These are phyloP conservation scores for Pagetopsis macropterus DNA, from an alignment of 2,797 vertebrate species.

Conservation along the genomic window DNA sequence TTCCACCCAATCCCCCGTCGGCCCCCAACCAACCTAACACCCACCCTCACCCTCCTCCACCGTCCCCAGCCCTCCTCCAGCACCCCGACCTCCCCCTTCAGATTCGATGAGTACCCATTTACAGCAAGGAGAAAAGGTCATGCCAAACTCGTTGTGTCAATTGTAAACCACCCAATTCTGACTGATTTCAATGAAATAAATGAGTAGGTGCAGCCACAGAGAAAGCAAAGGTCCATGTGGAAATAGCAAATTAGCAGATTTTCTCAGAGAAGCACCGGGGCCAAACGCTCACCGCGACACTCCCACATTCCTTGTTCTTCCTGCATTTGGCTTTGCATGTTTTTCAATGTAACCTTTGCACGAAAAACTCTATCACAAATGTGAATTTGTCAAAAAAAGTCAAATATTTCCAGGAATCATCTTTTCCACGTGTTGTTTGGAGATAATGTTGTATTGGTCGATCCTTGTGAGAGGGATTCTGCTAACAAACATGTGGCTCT, in stretches of 20 bases:
- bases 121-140: slow-evolving; percentile 83
- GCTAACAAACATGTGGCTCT: too few species aligned
- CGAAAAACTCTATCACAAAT: not conserved
- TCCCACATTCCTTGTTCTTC: slow-evolving; percentile 23
- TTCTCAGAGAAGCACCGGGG: slow-evolving; percentile 34
- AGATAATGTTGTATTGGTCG: too few species aligned
- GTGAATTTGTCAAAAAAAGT: too few species aligned
- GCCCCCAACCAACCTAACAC: slow-evolving; percentile 44
- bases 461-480: too few species aligned
- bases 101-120: slow-evolving; percentile 75
- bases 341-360: slow-evolving; percentile 19
- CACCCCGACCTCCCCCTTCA: slow-evolving; percentile 62
- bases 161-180: slow-evolving; percentile 79
- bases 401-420: too few species aligned
- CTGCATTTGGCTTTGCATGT: slow-evolving; percentile 11
- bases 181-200: slow-evolving; percentile 83
- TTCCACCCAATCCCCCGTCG: slow-evolving; percentile 72
- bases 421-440: too few species aligned
- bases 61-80: slow-evolving; percentile 18
- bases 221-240: slow-evolving; percentile 72
- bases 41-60: not conserved
- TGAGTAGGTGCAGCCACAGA: slow-evolving; percentile 64
- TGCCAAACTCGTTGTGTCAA: slow-evolving; percentile 78
- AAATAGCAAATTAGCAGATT: slow-evolving; percentile 72
- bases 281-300: slow-evolving; percentile 27